A percentile compares a stretch with the other conserved stretches of the same genome.
These are phyloP conservation scores for Brachionus plicatilis DNA, from an alignment of 1,140 invertebrate species.

Conservation along the genomic window DNA sequence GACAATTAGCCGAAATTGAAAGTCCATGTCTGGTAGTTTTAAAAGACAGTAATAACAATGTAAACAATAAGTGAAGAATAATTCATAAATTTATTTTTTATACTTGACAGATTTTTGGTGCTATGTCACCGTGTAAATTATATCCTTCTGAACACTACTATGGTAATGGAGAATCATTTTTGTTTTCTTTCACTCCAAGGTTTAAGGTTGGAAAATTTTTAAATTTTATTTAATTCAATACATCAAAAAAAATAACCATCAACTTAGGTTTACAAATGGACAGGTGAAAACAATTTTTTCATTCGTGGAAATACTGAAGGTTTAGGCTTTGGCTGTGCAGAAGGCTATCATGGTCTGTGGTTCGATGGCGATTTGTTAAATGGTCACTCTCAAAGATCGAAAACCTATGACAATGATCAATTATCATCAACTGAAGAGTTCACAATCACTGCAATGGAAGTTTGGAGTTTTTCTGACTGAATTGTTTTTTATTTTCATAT, in stretches of 20 bases:
- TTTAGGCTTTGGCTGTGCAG: conserved; percentile 89
- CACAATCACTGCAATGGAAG: conserved; percentile 86
- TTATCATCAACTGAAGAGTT: conserved; percentile 88
- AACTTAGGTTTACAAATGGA: conserved; percentile 89
- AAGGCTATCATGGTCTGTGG: conserved; percentile 94
- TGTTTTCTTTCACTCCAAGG: conserved; percentile 72
- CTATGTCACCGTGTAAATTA: conserved; percentile 81
- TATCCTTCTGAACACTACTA: conserved; percentile 92
- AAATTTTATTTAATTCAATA: conserved; percentile 41
- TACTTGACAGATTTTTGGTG: conserved; percentile 79
- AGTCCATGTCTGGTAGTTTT: conserved; percentile 84
- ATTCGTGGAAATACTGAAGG: conserved; percentile 85
- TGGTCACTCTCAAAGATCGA: conserved; percentile 84
- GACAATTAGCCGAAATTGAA: conserved; percentile 82
- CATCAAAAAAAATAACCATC: no score
- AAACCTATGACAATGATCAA: conserved; percentile 89
- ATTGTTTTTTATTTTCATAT: not conserved
- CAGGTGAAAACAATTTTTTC: conserved; percentile 95
- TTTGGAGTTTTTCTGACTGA: conserved; percentile 73
- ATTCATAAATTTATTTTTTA: not conserved
- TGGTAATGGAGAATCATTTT: conserved; percentile 90
- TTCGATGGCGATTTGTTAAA: conserved; percentile 91
- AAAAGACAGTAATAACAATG: conserved; percentile 84
- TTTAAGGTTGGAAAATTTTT: conserved; percentile 51
- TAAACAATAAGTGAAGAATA: conserved; percentile 48